Base-by-base conservation (phyloP, 2,888 invertebrate species). In the Lochmaea crataegi region DNA sequence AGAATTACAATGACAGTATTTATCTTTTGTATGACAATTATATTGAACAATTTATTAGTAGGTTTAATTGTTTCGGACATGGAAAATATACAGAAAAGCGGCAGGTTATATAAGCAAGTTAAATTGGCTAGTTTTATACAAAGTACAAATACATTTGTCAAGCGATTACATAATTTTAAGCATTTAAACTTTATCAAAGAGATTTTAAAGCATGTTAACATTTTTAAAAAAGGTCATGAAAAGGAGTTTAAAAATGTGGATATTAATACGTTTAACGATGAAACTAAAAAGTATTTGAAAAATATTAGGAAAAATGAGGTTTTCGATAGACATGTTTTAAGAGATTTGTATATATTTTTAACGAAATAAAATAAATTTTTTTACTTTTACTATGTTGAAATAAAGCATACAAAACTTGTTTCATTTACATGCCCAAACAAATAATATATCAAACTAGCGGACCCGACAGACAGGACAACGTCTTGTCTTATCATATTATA, bases 61-160 rank as follows among this genome's bases (percentile, higher is more conserved):
- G 81, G 81, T n/a, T 65, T 82, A 56, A 80, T 81, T 9, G 82
- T 81, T 9, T 78, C 81, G 10, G 82, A 82, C 68, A 82, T 82
- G 79, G 78, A 80, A 42, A 74, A 78, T 5, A 77, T 82, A 53
- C 77, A 81, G 41, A 77, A 77, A 65, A 75, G 71, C 14, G 76
- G 78, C 12, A 79, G 78, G 60, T 53, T 80, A 2, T 76, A 79
- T 26, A 78, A 81, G 38, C 81, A 81, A 74, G 69, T 80, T 0
- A 80, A 80, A 72, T 72, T 78, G 65, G 78, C 79, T 2, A 77
- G 74, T 67, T 82, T 79, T 58, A 77, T 82, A n/a, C 64, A 75
- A 38, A 72, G 76, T 51, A 79, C 77, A 1, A 79, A 80, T 56
- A 73, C 60, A 2, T 78, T 80, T 45, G 65, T 77, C 11, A 77